These are phyloP conservation scores for Crypturellus undulatus DNA, from an alignment of 2,113 vertebrate species.

Conservation along the genomic window DNA sequence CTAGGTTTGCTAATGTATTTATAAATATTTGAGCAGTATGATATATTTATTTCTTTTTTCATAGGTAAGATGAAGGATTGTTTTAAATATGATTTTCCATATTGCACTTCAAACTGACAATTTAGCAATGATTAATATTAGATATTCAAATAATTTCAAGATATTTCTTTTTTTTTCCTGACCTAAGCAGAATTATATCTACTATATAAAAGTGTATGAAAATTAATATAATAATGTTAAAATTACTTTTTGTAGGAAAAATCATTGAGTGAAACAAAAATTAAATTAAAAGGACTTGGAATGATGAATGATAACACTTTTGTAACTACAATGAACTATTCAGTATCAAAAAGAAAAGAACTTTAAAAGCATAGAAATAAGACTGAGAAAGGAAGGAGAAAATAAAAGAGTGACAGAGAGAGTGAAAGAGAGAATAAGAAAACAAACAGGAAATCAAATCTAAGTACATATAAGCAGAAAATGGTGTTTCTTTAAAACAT, in stretches of 20 bases:
- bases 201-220: not conserved
- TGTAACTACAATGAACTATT: not conserved
- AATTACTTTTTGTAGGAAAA: not conserved
- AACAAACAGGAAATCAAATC: not conserved
- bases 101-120: not conserved
- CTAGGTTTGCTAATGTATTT: not conserved
- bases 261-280: not conserved
- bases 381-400: not conserved
- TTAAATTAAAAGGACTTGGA: not conserved
- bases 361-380: not conserved
- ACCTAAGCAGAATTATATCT: not conserved
- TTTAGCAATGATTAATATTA: not conserved
- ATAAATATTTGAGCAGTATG: not conserved
- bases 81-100: not conserved
- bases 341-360: not conserved
- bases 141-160: not conserved
- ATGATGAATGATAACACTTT: not conserved
- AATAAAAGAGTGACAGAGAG: not conserved
- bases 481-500: not conserved
- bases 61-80: not conserved
- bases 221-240: not conserved
- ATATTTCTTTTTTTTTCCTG: not conserved
- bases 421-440: accelerated
- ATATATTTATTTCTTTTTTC: not conserved
- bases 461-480: not conserved